Base-by-base conservation (phyloP, 1,140 invertebrate genomes). In the Lasioglossum albipes region DNA sequence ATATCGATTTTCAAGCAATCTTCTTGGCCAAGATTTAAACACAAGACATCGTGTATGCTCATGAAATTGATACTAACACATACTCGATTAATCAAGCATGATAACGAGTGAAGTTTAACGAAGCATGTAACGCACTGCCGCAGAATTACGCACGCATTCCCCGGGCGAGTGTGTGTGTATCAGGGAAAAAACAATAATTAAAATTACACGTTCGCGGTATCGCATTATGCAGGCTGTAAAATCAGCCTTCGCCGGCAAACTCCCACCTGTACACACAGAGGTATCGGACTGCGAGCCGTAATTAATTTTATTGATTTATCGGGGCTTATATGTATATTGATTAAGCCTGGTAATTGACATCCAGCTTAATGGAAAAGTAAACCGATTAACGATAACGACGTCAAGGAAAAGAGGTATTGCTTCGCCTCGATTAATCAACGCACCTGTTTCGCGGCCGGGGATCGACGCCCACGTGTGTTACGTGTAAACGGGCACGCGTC, bases 391-490 rank as follows among this genome's bases (percentile, higher is more conserved):
- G 81, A 73, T 82, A 79, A 73, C 69, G 76, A 79, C 69, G 64
- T 72, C 62, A 52, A 72, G 64, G 69, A 79, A 66, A 82, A 67
- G 62, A 82, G 76, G 69, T 67, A 69, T 78, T 79, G 71, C 75
- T 82, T 77, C 72, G 27, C 45, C 67, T 79, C 61, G 68, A 82
- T 82, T 82, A 82, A 79, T 79, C 81, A 79, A 72, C 69, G 81
- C 81, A 79, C 81, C 69, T 82, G 81, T 68, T 82, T 22, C 57
- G 27, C 81, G 45, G 54, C 61, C 68, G 20, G 7, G n/a, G 12
- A 74, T 67, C 62, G 57, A 79, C 70, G 49, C 76, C 81, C 69
- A 68, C 76, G 70, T 69, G 76, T 52, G 73, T 12, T 74, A 54
- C 64, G 66, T 73, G 64, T 45, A 67, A 82, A 82, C 52, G 49